Percentiles rank a stretch among this genome's conserved stretches.
Conservation (phyloP, 2,888 invertebrate species). For the Drosophila anceps region DNA sequence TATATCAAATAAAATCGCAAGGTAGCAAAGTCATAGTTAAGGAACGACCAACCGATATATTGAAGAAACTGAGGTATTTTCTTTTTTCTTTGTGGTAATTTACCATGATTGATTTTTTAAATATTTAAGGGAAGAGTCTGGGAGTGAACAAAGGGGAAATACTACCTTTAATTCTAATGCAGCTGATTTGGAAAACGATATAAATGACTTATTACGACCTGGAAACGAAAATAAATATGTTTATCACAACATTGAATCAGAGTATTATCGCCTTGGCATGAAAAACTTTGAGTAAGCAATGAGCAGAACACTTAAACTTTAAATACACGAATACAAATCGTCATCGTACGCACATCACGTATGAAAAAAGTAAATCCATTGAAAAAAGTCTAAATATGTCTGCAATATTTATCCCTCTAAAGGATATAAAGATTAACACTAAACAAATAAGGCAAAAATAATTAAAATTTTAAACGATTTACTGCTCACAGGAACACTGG, state of each 20-base stretch:
- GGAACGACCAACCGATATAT: slow-evolving; percentile 35
- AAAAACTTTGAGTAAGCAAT: slow-evolving; percentile 49
- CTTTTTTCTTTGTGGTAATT: background rate
- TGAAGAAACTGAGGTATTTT: slow-evolving; percentile 47
- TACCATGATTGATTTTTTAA: background rate
- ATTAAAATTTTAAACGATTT: background rate
- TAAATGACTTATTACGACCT: slow-evolving; percentile 56
- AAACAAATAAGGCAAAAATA: background rate
- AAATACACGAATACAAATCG: too few relatives aligned
- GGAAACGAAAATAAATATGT: slow-evolving; percentile 59
- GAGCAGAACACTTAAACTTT: too few relatives aligned
- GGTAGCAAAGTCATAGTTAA: slow-evolving; percentile 20
- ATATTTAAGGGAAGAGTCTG: slow-evolving; percentile 56
- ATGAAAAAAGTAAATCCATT: too few relatives aligned
- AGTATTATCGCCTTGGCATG: slow-evolving; percentile 52
- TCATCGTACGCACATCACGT: too few relatives aligned
- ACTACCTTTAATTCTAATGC: background rate
- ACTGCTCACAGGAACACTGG: slow-evolving; percentile 40
- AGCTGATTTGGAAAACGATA: slow-evolving; percentile 44
- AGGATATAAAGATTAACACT: too few relatives aligned
- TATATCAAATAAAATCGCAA: background rate
- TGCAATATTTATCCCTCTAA: too few relatives aligned
- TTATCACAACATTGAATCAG: slow-evolving; percentile 61
- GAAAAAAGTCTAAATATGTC: too few relatives aligned
- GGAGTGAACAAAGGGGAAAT: slow-evolving; percentile 12